Evolutionary conservation across 1,140 invertebrate genomes (phyloP).

Genomic region (Micrasema minimum): DNA sequence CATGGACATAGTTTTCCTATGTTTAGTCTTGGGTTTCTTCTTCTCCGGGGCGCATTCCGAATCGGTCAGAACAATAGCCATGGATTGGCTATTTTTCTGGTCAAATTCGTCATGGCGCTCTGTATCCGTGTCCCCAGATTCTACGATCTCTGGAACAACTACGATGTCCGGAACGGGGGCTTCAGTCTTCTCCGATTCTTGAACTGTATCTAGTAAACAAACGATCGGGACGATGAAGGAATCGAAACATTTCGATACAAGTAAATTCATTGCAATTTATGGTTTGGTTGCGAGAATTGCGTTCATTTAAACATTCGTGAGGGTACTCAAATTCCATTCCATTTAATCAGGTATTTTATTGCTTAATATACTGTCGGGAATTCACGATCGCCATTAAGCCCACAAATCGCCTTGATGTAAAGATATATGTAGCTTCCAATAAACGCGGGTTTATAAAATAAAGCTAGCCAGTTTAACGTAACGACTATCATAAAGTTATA

Average conservation of each 20-base stretch:
- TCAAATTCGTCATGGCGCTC: slow-evolving; percentile 30
- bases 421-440: neutral
- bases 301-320: neutral
- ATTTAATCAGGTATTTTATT: neutral
- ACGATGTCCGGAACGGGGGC: slow-evolving; percentile 26
- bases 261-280: slow-evolving; percentile 1
- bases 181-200: slow-evolving; percentile 9
- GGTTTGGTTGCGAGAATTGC: slow-evolving; percentile 8
- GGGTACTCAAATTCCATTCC: neutral
- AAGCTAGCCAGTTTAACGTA: neutral
- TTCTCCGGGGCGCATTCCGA: slow-evolving; percentile 46
- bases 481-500: slow-evolving; percentile 5
- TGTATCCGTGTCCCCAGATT: slow-evolving; percentile 7
- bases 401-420: slow-evolving; percentile 16
- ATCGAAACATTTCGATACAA: neutral
- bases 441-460: slow-evolving; percentile 2
- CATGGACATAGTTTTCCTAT: slow-evolving; percentile 85
- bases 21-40: slow-evolving; percentile 58
- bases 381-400: neutral
- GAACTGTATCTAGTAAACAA: slow-evolving; percentile 24
- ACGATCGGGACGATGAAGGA: neutral
- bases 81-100: slow-evolving; percentile 21
- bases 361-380: neutral
- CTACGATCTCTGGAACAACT: no score
- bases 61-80: slow-evolving; percentile 38